Evolutionary conservation across 2,888 invertebrate genomes (phyloP).

Genomic region (Volucella inanis): DNA sequence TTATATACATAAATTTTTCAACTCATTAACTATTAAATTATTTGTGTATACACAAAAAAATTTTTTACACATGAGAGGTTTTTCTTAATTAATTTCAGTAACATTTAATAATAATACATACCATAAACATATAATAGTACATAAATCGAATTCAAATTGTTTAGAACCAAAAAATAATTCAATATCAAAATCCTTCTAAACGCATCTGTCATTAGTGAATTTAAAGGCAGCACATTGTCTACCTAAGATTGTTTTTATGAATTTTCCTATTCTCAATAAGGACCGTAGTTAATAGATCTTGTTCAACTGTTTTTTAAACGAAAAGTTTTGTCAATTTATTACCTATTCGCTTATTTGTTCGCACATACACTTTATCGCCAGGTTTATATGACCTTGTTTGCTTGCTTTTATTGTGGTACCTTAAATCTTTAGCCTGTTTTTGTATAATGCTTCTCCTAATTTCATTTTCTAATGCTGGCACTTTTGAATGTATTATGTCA

Average conservation of each 20-base stretch:
- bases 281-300: constrained; percentile 36
- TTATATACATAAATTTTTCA: neutral
- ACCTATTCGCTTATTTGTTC: constrained; percentile 50
- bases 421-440: neutral
- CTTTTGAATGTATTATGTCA: constrained; percentile 18
- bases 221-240: constrained; percentile 4
- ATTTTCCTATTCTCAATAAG: constrained; percentile 32
- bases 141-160: neutral
- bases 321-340: constrained; percentile 51
- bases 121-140: neutral
- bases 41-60: neutral
- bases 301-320: constrained; percentile 24
- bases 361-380: constrained; percentile 35
- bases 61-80: neutral
- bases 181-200: neutral
- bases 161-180: neutral
- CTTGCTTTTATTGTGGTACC: constrained; percentile 28
- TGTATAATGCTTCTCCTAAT: constrained; percentile 12
- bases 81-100: neutral
- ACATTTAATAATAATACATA: constrained; percentile 5
- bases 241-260: constrained; percentile 33
- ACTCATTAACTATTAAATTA: neutral
- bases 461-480: constrained; percentile 3
- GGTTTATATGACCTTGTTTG: constrained; percentile 18
- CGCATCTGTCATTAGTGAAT: neutral